These are phyloP conservation scores for Trematocara nigrifrons DNA, from an alignment of 2,113 vertebrate genomes.

Conservation along the genomic window DNA sequence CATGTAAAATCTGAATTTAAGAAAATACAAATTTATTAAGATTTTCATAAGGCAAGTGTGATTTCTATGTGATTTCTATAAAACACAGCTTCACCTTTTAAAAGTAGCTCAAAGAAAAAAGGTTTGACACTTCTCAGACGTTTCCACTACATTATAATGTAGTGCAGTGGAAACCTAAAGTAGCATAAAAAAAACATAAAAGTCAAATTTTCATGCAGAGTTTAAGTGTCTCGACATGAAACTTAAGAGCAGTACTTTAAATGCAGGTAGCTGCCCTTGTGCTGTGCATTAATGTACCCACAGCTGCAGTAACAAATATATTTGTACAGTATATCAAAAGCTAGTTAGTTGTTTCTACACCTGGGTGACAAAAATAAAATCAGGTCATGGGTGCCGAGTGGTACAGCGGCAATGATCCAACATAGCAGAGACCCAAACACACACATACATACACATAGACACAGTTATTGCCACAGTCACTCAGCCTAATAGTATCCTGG, in stretches of 20 bases:
- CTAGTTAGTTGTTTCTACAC: neutral
- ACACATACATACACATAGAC: neutral
- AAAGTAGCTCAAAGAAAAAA: neutral
- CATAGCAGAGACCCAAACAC: neutral
- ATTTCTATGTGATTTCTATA: neutral
- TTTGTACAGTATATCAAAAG: neutral
- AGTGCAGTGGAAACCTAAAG: neutral
- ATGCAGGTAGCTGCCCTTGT: neutral
- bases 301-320: neutral
- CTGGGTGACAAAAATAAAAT: neutral
- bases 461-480: constrained; percentile 1
- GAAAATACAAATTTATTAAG: neutral
- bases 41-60: neutral
- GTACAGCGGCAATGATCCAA: neutral
- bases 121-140: neutral
- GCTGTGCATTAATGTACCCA: neutral
- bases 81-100: neutral
- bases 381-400: neutral
- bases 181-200: neutral
- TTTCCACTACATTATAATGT: neutral
- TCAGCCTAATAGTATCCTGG: constrained; percentile 24
- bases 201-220: neutral
- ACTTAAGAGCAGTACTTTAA: neutral
- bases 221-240: neutral
- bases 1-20: neutral